Evolutionary conservation across 1,140 invertebrate genomes (phyloP).

Genomic region (Drosophila miranda): DNA sequence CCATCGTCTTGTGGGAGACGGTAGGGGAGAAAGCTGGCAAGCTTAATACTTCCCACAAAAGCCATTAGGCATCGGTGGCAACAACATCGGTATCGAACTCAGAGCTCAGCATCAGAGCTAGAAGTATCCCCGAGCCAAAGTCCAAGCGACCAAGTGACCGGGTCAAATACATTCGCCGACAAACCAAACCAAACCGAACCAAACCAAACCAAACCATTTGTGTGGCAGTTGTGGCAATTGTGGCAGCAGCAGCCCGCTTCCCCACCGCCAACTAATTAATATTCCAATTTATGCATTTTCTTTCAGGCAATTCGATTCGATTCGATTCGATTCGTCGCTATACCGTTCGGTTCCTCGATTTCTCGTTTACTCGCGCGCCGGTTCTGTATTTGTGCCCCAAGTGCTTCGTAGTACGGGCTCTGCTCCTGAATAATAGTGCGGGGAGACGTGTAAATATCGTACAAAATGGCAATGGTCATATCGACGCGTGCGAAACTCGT

Average conservation of each 20-base stretch:
- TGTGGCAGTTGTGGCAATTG: slow-evolving; percentile 30
- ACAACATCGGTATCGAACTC: not conserved
- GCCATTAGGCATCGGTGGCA: slow-evolving; percentile 56
- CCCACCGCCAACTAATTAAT: slow-evolving; percentile 49
- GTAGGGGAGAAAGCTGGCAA: slow-evolving; percentile 22
- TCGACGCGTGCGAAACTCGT: slow-evolving; percentile 84
- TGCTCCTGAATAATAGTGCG: not conserved
- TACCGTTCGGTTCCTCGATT: slow-evolving; percentile 19
- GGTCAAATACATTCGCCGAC: slow-evolving; percentile 62
- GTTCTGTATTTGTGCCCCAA: slow-evolving; percentile 35
- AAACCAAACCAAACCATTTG: slow-evolving; percentile 65
- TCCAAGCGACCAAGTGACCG: slow-evolving; percentile 32
- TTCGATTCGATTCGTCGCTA: slow-evolving; percentile 44
- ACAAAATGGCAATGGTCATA: slow-evolving; percentile 85
- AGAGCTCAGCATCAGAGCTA: slow-evolving; percentile 20
- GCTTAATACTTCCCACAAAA: slow-evolving; percentile 74
- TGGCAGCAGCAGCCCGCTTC: slow-evolving; percentile 11
- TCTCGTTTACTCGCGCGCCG: slow-evolving; percentile 30
- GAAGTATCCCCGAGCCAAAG: slow-evolving; percentile 40
- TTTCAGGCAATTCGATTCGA: slow-evolving; percentile 57
- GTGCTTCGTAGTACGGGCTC: slow-evolving; percentile 20
- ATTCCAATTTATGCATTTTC: slow-evolving; percentile 52
- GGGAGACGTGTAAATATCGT: slow-evolving; percentile 42
- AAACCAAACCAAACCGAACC: slow-evolving; percentile 15
- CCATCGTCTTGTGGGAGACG: slow-evolving; percentile 8